These are phyloP conservation scores for Ctenosaura bakeri DNA, from an alignment of 2,797 vertebrate species.

Conservation along the genomic window DNA sequence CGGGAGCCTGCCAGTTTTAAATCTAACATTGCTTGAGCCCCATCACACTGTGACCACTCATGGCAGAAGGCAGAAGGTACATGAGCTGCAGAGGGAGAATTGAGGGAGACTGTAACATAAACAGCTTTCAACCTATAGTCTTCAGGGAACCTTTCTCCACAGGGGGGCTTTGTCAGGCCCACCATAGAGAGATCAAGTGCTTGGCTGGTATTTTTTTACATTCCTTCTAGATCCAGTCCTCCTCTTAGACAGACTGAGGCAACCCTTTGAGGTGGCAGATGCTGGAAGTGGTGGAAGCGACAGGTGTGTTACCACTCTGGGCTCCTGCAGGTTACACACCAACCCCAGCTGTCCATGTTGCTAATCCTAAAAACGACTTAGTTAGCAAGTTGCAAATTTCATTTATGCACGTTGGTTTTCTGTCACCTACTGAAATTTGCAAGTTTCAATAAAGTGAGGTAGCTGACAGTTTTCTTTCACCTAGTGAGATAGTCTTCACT, in stretches of 20 bases:
- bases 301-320: too few relatives aligned
- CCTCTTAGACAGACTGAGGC: too few relatives aligned
- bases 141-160: not conserved
- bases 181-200: not conserved
- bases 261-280: too few relatives aligned
- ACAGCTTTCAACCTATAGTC: not conserved
- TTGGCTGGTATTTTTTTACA: not conserved
- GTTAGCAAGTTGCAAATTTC: not conserved
- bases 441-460: too few relatives aligned
- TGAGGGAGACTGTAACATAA: conserved; percentile 25
- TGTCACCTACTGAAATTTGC: not conserved
- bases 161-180: not conserved
- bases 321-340: not conserved
- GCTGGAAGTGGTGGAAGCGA: too few relatives aligned
- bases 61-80: not conserved
- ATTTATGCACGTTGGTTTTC: not conserved
- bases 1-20: conserved; percentile 63
- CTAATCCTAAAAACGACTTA: not conserved
- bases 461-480: too few relatives aligned
- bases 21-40: conserved; percentile 43
- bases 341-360: not conserved
- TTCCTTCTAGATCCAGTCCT: not conserved
- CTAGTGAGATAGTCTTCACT: too few relatives aligned
- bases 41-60: conserved; percentile 56
- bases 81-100: not conserved